Conservation (phyloP, 1,140 invertebrate species). For the Habropoda laboriosa region DNA sequence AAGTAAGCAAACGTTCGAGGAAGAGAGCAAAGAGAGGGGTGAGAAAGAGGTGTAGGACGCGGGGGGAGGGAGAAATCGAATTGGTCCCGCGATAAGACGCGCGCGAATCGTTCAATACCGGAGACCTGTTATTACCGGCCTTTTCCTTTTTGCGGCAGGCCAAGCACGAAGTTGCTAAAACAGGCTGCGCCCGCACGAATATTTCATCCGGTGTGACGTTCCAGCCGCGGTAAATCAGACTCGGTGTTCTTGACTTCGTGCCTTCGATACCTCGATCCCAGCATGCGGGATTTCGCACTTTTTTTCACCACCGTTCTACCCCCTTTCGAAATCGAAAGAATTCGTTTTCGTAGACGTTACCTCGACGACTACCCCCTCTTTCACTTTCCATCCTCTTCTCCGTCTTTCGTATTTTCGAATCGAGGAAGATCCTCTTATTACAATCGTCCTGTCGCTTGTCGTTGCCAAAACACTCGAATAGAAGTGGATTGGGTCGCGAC, state of each 20-base stretch:
- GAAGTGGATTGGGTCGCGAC: background rate
- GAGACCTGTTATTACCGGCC: slow-evolving; percentile 47
- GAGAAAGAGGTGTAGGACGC: no score
- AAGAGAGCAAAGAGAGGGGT: background rate
- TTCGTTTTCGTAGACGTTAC: no score
- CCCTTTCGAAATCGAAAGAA: no score
- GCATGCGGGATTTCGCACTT: slow-evolving; percentile 10
- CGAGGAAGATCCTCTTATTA: no score
- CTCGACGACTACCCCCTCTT: no score
- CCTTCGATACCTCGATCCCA: slow-evolving; percentile 34
- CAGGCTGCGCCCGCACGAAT: slow-evolving; percentile 37
- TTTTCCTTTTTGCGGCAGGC: slow-evolving; percentile 23
- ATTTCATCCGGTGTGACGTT: slow-evolving; percentile 44
- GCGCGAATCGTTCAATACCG: slow-evolving; percentile 51
- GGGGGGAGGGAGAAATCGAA: slow-evolving; percentile 23
- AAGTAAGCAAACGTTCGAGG: slow-evolving; percentile 48
- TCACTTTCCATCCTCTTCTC: no score
- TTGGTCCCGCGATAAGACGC: slow-evolving; percentile 40
- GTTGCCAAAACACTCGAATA: background rate
- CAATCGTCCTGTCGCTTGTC: background rate
- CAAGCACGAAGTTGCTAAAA: slow-evolving; percentile 45
- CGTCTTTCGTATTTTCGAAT: no score
- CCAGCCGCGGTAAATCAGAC: slow-evolving; percentile 48
- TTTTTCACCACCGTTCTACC: no score
- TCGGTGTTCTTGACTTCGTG: slow-evolving; percentile 36